Evolutionary conservation across 2,113 vertebrate genomes (phyloP).

Genomic region (Murina feae): DNA sequence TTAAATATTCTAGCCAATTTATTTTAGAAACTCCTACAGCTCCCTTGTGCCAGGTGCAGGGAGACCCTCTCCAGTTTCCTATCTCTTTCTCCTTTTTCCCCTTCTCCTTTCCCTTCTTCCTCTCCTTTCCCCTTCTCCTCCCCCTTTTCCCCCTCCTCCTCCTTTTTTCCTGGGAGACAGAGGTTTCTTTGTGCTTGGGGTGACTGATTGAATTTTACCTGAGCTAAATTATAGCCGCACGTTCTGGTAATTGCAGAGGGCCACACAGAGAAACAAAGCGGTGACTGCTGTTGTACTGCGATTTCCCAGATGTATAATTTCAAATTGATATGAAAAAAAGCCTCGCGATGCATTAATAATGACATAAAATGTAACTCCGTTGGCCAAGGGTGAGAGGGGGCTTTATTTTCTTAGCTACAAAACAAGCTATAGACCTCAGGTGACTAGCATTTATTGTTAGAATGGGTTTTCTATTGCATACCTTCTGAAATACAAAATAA

Average conservation of each 20-base stretch:
- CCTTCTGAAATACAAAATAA: conserved; percentile 79
- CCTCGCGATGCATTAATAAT: conserved; percentile 86
- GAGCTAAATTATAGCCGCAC: conserved; percentile 89
- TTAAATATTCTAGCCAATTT: conserved; percentile 75
- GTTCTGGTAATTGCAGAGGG: conserved; percentile 91
- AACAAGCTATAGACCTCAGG: conserved; percentile 84
- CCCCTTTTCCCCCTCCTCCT: too few relatives aligned
- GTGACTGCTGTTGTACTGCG: conserved; percentile 83
- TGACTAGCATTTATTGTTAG: conserved; percentile 83
- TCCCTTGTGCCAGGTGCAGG: conserved; percentile 75
- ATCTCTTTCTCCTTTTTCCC: conserved; percentile 1
- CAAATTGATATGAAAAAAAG: conserved; percentile 89
- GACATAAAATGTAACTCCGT: conserved; percentile 81
- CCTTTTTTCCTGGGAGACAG: conserved; percentile 79
- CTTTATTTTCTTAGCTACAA: conserved; percentile 79
- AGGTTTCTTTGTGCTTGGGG: conserved; percentile 87
- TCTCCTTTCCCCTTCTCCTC: not conserved
- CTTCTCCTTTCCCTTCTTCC: not conserved
- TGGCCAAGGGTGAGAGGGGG: conserved; percentile 77
- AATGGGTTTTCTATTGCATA: conserved; percentile 80
- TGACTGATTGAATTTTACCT: conserved; percentile 92
- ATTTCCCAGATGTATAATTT: conserved; percentile 89
- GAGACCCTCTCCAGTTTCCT: conserved; percentile 64
- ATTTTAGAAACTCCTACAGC: conserved; percentile 74
- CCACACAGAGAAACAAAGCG: conserved; percentile 86